Percentiles rank a stretch among this genome's conserved stretches.
Conservation (phyloP, 2,888 invertebrate genomes). For the Drosophila percnosoma region DNA sequence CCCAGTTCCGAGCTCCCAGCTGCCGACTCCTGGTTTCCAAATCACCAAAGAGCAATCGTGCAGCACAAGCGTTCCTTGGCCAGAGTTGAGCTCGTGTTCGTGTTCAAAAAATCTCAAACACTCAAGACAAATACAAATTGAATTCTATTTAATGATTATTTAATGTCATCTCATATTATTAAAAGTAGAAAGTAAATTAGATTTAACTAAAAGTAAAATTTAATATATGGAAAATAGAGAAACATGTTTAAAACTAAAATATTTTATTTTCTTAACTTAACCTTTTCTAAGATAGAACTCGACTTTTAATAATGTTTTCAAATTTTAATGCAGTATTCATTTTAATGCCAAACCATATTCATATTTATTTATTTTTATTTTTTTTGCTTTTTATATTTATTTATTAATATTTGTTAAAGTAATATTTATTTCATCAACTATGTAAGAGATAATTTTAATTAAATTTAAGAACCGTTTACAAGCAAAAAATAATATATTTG, state of each 20-base stretch:
- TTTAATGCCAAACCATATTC: no score
- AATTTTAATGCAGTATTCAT: neutral
- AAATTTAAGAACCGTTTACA: neutral
- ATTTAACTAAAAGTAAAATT: neutral
- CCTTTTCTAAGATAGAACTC: neutral
- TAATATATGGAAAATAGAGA: neutral
- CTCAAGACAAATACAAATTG: neutral
- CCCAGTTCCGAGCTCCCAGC: neutral
- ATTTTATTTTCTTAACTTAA: neutral
- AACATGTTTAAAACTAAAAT: neutral
- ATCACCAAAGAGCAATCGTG: slow-evolving; percentile 80
- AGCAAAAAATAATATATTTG: neutral
- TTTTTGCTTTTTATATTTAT: no score
- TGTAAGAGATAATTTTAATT: neutral
- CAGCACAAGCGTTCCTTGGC: slow-evolving; percentile 31
- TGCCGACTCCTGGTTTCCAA: slow-evolving; percentile 49
- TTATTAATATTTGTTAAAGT: no score
- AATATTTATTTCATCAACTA: no score
- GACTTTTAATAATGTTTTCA: neutral
- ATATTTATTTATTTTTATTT: no score
- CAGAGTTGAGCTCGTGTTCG: slow-evolving; percentile 6
- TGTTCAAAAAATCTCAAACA: neutral
- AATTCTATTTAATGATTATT: neutral
- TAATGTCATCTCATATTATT: neutral
- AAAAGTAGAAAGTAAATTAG: neutral